phyloP scores from a whole-genome alignment of 1,140 invertebrate species.

The Thrips palmi region DNA sequence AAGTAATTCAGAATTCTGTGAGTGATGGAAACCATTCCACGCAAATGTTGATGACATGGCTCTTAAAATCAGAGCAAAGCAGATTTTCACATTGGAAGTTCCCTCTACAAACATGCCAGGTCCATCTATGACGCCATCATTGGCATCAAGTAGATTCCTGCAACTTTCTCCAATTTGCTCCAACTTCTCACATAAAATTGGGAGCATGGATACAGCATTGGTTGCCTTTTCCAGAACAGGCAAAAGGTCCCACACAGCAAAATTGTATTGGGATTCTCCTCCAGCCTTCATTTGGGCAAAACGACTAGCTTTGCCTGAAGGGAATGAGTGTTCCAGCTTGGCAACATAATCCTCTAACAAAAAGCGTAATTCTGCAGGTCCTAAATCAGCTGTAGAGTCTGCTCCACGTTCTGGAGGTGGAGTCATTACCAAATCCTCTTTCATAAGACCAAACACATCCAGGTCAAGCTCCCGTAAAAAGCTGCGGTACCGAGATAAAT shows the following conservation, averaged over 20 bases:
- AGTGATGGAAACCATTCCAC: neutral
- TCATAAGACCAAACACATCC: conserved; percentile 27
- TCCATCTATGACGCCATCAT: conserved; percentile 35
- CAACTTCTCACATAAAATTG: conserved; percentile 16
- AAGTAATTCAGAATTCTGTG: neutral
- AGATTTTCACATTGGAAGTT: conserved; percentile 29
- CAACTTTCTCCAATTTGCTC: conserved; percentile 18
- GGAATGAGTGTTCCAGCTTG: conserved; percentile 23
- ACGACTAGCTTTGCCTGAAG: conserved; percentile 11
- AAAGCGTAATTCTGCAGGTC: conserved; percentile 25
- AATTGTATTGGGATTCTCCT: conserved; percentile 14
- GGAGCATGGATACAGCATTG: conserved; percentile 16
- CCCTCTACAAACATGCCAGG: conserved; percentile 31
- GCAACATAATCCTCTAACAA: conserved; percentile 25
- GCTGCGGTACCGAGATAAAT: conserved; percentile 15
- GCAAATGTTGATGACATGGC: conserved; percentile 20
- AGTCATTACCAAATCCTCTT: conserved; percentile 23
- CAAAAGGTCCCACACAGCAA: conserved; percentile 12
- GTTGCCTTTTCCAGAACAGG: conserved; percentile 12
- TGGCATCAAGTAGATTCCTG: conserved; percentile 26
- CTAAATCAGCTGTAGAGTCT: conserved; percentile 18
- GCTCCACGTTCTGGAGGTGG: conserved; percentile 16
- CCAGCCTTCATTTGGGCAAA: conserved; percentile 9
- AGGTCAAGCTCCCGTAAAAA: conserved; percentile 29
- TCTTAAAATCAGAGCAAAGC: conserved; percentile 36